Base-by-base conservation (phyloP, 2,113 vertebrate species). In the Channa maculata region DNA sequence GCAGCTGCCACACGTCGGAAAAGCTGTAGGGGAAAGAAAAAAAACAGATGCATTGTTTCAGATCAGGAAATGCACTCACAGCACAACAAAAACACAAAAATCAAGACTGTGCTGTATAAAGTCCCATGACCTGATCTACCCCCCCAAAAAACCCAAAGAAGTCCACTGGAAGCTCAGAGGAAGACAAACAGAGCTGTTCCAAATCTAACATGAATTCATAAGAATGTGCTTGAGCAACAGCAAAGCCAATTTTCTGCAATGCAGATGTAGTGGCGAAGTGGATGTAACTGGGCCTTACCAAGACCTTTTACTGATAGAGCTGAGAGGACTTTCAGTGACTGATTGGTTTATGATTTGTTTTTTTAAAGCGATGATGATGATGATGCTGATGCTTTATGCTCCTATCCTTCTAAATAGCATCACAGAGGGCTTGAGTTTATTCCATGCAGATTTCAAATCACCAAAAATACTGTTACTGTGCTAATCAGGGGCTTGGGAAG, bases 1-100 rank as follows among this genome's bases (percentile, higher is more conserved):
- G 98, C 97, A 41, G 98, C 98, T 70, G 98, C 98, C 91, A 99
- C 98, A 6, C 98, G 98, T 82, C 98, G 95, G 93, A 99, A 99
- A 88, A 99, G 97, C 98, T 99, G 89, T 0, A 84, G 74, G 84
- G 59, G 24, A 24, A 24, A 24, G 24, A 62, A 71, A 58, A 83
- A 5, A 85, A 81, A 5, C 41, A 72, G 43, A 62, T 64, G 50
- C 53, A 10, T 58, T 49, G 51, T 48, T 51, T 78, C 64, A 79
- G 58, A 49, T 7, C 5, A 44, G 3, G 45, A 88, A 60, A 70
- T 37, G 44, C 4, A 74, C 15, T 61, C 8, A 43, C 5, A 50
- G 12, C 1, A 39, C 41, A 3, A 74, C n/a, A 74, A 11, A 57
- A 44, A 53, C 24, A 58, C 9, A 12, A 46, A 74, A 73, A 68